Evolutionary conservation across 2,113 vertebrate species (phyloP), one percentile per base, ranked within the genome.

Genomic region (Anarrhichthys ocellatus): DNA sequence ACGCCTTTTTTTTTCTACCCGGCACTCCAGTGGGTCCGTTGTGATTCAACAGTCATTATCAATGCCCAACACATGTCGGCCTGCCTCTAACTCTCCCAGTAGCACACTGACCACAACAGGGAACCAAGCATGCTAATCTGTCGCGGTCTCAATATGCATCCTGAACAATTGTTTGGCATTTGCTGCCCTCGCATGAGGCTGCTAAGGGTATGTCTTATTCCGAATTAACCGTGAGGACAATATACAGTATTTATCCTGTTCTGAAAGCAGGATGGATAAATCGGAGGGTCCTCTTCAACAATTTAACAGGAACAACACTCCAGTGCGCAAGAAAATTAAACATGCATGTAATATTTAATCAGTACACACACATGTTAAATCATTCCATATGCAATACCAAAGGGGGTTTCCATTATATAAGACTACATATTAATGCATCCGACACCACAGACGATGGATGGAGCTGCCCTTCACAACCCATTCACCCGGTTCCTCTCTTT

Each of bases 21-120:
- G 3, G 22, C 78, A 81, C 88, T 89, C 80, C 81, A 79, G 79
- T 84, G 84, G 85, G 84, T 85, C 82, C 40, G 20, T 77, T 76
- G 85, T 85, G 83, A 88, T 90, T 91, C 87, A 76, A 34, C 80
- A 85, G 88, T 91, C 90, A 93, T 95, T 93, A 95, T 94, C 93
- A 93, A 90, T 80, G 86, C 81, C 89, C 80, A 88, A 88, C 92
- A 94, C 90, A 92, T 93, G 92, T 93, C 81, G 9, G 90, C 80
- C 78, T 81, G 89, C 70, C 85, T 88, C 80, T 82, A 42, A 86
- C 78, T 80, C 89, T 85, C 79, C 86, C 86, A 64, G 85, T 90
- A 88, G 90, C 90, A 82, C 87, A 87, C 82, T 92, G 91, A 93
- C 92, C 88, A 91, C 85, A 81, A 88, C 86, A 54, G 89, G 82